phyloP scores from a whole-genome alignment of 2,888 invertebrate species.

The Ectemnius cavifrons region DNA sequence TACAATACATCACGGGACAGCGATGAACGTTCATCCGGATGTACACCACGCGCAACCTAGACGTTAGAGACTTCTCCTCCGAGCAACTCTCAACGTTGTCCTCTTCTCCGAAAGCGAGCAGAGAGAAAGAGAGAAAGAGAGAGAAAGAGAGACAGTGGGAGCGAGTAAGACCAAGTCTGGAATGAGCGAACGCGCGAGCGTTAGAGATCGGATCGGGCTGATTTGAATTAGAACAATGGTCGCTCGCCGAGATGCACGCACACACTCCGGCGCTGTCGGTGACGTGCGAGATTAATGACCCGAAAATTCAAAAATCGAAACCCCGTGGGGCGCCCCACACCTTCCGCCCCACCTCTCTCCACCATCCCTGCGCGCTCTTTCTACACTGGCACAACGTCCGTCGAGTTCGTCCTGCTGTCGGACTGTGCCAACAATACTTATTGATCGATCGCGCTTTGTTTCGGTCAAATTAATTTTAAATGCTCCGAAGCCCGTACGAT shows the following conservation, averaged over 20 bases:
- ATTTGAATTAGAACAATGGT: slow-evolving; percentile 72
- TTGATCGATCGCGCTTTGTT: slow-evolving; percentile 69
- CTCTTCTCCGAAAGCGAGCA: not conserved
- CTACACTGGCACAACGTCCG: slow-evolving; percentile 18
- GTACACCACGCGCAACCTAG: slow-evolving; percentile 26
- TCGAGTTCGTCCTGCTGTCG: slow-evolving; percentile 49
- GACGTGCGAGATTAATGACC: slow-evolving; percentile 70
- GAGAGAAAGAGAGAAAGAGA: not conserved
- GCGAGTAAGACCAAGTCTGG: too few relatives aligned
- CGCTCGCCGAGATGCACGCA: slow-evolving; percentile 53
- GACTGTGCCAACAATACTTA: slow-evolving; percentile 63
- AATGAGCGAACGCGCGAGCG: slow-evolving; percentile 36
- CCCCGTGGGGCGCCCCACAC: slow-evolving; percentile 67
- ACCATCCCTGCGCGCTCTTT: slow-evolving; percentile 25
- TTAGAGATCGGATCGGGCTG: slow-evolving; percentile 61
- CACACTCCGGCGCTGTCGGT: slow-evolving; percentile 59
- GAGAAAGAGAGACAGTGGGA: slow-evolving; percentile 17
- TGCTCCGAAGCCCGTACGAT: slow-evolving; percentile 55
- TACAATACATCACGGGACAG: slow-evolving; percentile 58
- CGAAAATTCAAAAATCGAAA: slow-evolving; percentile 70
- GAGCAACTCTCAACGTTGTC: too few relatives aligned
- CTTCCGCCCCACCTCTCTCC: slow-evolving; percentile 43
- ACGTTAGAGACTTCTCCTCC: slow-evolving; percentile 28
- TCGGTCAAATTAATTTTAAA: slow-evolving; percentile 68
- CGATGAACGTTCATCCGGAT: slow-evolving; percentile 44